Conservation (phyloP, 2,888 invertebrate genomes). For the Lithodes maja region DNA sequence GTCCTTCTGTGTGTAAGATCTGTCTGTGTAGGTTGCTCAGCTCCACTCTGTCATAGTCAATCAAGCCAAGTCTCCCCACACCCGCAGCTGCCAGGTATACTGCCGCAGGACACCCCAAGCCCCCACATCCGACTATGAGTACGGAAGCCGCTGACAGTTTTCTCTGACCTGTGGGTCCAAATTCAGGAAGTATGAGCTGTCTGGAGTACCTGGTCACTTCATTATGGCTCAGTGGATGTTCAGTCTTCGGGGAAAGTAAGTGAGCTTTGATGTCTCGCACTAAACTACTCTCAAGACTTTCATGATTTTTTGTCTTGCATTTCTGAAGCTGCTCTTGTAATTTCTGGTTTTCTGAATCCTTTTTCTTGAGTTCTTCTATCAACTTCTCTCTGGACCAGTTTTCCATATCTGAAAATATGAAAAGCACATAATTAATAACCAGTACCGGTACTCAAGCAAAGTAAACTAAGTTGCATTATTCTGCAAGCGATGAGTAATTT, state of each 20-base stretch:
- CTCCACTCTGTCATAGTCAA: slow-evolving; percentile 68
- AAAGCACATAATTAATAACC: too few species aligned
- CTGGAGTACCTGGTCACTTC: slow-evolving; percentile 88
- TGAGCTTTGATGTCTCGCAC: neutral
- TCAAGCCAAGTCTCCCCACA: slow-evolving; percentile 79
- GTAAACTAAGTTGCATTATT: too few species aligned
- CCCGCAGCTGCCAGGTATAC: slow-evolving; percentile 93
- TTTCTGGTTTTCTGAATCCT: slow-evolving; percentile 46
- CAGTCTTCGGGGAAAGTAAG: neutral
- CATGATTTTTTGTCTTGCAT: neutral
- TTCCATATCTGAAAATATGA: slow-evolving; percentile 36
- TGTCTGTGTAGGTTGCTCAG: slow-evolving; percentile 67
- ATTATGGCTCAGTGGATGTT: slow-evolving; percentile 73
- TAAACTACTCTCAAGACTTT: neutral
- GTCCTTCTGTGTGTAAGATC: slow-evolving; percentile 62
- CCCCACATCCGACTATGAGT: slow-evolving; percentile 96
- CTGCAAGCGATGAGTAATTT: too few species aligned
- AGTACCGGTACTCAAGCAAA: too few species aligned
- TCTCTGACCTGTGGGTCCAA: slow-evolving; percentile 87
- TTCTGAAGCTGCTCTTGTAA: slow-evolving; percentile 38
- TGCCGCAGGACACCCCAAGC: slow-evolving; percentile 95
- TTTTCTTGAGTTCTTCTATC: slow-evolving; percentile 49
- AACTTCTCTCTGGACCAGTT: slow-evolving; percentile 43
- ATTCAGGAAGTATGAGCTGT: slow-evolving; percentile 89
- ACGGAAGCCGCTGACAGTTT: slow-evolving; percentile 84